A percentile compares a stretch with the other conserved stretches of the same genome.
These are phyloP conservation scores for Sylvilagus floridanus DNA, from an alignment of 2,797 vertebrate genomes.

Conservation along the genomic window DNA sequence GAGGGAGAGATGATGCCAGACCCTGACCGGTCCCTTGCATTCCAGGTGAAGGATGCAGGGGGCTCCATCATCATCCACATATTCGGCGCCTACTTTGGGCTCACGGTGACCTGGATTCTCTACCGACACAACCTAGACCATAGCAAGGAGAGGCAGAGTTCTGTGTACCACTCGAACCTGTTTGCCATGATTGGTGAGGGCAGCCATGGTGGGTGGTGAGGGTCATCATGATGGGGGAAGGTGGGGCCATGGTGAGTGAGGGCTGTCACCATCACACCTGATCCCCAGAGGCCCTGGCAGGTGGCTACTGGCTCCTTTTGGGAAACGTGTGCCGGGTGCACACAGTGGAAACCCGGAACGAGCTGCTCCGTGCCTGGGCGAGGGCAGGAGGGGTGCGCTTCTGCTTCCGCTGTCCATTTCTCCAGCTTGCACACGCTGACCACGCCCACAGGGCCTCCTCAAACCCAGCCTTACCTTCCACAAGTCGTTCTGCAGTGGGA, in stretches of 20 bases:
- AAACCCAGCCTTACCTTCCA: not conserved
- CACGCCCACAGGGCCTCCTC: not conserved
- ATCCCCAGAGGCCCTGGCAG: not conserved
- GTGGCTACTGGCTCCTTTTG: not conserved
- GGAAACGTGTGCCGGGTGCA: no score
- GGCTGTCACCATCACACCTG: not conserved
- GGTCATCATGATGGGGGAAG: not conserved
- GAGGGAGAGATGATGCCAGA: not conserved
- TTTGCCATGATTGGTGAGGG: slow-evolving; percentile 98
- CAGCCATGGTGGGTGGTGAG: accelerated
- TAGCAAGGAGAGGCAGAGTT: slow-evolving; percentile 91
- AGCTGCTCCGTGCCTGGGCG: not conserved
- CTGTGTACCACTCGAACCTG: slow-evolving; percentile 94
- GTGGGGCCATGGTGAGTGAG: not conserved
- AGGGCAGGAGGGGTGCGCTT: not conserved
- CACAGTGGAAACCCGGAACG: not conserved
- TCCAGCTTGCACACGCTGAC: not conserved
- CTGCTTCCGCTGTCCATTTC: not conserved
- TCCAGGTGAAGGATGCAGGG: slow-evolving; percentile 95
- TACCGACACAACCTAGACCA: slow-evolving; percentile 93
- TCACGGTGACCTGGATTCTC: slow-evolving; percentile 94
- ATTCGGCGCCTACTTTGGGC: slow-evolving; percentile 96
- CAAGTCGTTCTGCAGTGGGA: not conserved
- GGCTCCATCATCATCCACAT: slow-evolving; percentile 98
- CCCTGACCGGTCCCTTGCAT: not conserved